phyloP scores from a whole-genome alignment of 2,888 invertebrate species.

The Pomacea canaliculata region DNA sequence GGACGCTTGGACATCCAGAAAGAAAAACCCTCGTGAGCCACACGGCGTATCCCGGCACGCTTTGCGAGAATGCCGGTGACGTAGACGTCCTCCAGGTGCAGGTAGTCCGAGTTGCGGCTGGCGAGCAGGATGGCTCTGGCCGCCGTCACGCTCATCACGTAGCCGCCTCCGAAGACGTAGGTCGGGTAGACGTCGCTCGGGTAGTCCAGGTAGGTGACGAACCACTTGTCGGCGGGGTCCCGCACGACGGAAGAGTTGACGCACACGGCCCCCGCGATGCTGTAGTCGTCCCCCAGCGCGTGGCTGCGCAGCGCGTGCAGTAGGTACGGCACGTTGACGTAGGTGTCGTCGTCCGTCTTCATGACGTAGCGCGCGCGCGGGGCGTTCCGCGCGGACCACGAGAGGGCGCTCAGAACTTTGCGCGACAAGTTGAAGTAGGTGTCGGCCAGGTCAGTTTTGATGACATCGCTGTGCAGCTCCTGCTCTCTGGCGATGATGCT shows the following conservation, averaged over 20 bases:
- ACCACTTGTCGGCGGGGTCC: slow-evolving; percentile 40
- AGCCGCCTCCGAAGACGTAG: slow-evolving; percentile 42
- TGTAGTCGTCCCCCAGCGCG: neutral
- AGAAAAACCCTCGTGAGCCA: slow-evolving; percentile 37
- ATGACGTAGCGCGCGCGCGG: slow-evolving; percentile 32
- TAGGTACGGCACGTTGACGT: slow-evolving; percentile 39
- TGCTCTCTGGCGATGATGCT: slow-evolving; percentile 34
- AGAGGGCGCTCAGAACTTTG: slow-evolving; percentile 38
- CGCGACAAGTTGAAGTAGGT: slow-evolving; percentile 38
- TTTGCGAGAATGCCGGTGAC: slow-evolving; percentile 42
- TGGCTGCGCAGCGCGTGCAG: slow-evolving; percentile 28
- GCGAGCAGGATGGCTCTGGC: slow-evolving; percentile 24
- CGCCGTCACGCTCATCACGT: slow-evolving; percentile 36
- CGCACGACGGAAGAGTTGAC: slow-evolving; percentile 36
- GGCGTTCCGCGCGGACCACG: slow-evolving; percentile 31
- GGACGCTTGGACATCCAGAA: slow-evolving; percentile 40
- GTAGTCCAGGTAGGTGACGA: slow-evolving; percentile 34
- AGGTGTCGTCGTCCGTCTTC: slow-evolving; percentile 47
- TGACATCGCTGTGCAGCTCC: slow-evolving; percentile 36
- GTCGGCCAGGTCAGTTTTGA: slow-evolving; percentile 37
- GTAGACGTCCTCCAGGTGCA: slow-evolving; percentile 44
- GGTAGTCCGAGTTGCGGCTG: slow-evolving; percentile 16
- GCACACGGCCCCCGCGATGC: slow-evolving; percentile 41
- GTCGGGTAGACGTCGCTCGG: slow-evolving; percentile 34
- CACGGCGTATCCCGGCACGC: slow-evolving; percentile 32